phyloP scores from a whole-genome alignment of 2,113 vertebrate genomes.

The Corynorhinus townsendii region DNA sequence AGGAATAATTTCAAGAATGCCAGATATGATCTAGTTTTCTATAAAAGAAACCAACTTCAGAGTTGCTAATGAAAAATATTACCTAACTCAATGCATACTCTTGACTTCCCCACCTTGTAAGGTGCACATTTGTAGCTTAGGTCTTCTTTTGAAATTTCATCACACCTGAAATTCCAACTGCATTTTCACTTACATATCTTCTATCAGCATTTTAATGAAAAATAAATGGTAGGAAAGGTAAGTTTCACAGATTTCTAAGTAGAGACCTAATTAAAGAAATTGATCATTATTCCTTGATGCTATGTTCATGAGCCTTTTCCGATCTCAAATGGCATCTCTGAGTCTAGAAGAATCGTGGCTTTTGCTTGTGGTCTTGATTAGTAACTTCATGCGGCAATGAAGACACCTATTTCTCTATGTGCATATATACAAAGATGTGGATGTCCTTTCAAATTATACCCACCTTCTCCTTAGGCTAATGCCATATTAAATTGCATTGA shows the following conservation, averaged over 20 bases:
- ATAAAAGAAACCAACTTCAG: background rate
- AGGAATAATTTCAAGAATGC: background rate
- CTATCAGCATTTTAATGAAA: background rate
- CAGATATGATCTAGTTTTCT: background rate
- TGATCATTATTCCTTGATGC: background rate
- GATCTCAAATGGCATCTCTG: background rate
- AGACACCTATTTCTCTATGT: conserved; percentile 45
- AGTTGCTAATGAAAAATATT: background rate
- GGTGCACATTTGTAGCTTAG: background rate
- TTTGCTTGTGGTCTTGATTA: background rate
- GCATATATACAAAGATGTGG: conserved; percentile 40
- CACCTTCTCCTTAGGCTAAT: conserved; percentile 59
- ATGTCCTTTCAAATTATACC: conserved; percentile 49
- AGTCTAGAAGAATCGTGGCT: background rate
- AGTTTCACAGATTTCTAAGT: background rate
- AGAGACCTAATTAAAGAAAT: conserved; percentile 28
- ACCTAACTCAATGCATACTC: background rate
- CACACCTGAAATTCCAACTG: background rate
- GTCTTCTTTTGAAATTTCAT: background rate
- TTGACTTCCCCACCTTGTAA: background rate
- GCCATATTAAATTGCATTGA: conserved; percentile 57
- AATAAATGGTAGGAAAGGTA: background rate
- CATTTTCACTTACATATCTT: background rate
- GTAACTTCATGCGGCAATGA: background rate
- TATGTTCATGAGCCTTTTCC: background rate